Base-by-base conservation (phyloP, 2,797 vertebrate genomes). In the Podargus strigoides region DNA sequence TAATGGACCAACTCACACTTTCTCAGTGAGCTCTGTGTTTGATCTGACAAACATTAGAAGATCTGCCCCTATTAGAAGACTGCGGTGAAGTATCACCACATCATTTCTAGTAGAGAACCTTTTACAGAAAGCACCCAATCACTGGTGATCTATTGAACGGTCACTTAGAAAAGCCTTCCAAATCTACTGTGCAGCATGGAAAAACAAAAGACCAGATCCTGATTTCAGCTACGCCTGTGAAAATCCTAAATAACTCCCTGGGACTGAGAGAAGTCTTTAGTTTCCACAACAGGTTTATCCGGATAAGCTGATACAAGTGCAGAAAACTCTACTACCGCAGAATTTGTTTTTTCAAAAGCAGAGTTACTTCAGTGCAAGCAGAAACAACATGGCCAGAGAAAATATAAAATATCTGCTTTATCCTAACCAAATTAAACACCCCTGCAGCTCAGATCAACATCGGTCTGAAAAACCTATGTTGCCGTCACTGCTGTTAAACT, bases 401-500 rank as follows among this genome's bases (percentile, higher is more conserved):
- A 63, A 12, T 20, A 21, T 59, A 42, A 83, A 89, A 75, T 85
- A 52, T 5, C 41, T 64, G 6, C 27, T 60, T 83, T 62, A 68
- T 74, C 47, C 44, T 90, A 87, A 91, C 56, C 19, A 70, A 90
- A 83, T 89, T 60, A 86, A 90, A 90, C 27, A 85, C n/a, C 7
- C 41, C 39, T 76, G 37, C 55, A 76, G 62, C 53, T 80, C 79
- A 89, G 77, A 12, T 36, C 68, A 86, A 64, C 24, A 62, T 1
- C 36, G 28, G 46, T 59, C 30, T 92, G 63, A 58, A 93, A 95
- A 88, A 56, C 9, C 73, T 72, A 81, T 77, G 4, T 59, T 86
- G 63, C 62, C 18, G 3, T 93, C 91, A 88, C 66, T 7, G 21
- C 84, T 66, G 77, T 79, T 95, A 94, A 97, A 97, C 86, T 97